Base-by-base conservation (phyloP, 2,797 vertebrate genomes). In the Sebastes cheni region DNA sequence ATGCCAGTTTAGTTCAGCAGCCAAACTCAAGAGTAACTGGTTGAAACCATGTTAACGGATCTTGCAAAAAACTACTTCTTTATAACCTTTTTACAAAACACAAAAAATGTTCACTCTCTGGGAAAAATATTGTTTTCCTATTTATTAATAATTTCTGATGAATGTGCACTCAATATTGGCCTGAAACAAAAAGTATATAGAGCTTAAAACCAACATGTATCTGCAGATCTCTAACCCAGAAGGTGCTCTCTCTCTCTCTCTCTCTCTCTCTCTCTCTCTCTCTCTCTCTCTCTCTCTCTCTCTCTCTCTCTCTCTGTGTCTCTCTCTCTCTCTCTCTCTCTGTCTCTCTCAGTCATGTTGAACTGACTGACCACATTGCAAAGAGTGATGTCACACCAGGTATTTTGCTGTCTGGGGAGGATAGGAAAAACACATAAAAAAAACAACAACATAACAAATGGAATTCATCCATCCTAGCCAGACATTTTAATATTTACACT, bases 1-100 rank as follows among this genome's bases (percentile, higher is more conserved):
- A 75, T 82, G 74, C 75, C 67, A 73, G 72, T 42, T 42, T 1
- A 77, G 82, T 77, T 92, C 84, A 84, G 79, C 66, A 74, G 66
- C 56, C 59, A 36, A 68, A 84, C 75, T 73, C 32, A 77, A 75
- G 4, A 54, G 4, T 29, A 67, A 75, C 61, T 9, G 13, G 23
- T 42, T 56, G 7, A 62, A 64, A 23, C 14, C 12, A 8, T 20
- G 12, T 9, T 39, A 5, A 32, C n/a, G 3, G 18, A 58, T 11
- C 5, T 8, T 2, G 8, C 12, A 50, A 50, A 62, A 62, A 39
- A 30, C 4, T 6, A 22, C 6, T 23, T 13, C 25, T 50, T 32
- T 16, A 55, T 8, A 11, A 36, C 18, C 1, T 50, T 62, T 42
- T 56, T 0, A 52, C 10, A 22, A 22, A 14, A 29, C 2, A 11